Evolutionary conservation across 1,140 invertebrate species (phyloP).

Genomic region (Drosophila pruinosa): DNA sequence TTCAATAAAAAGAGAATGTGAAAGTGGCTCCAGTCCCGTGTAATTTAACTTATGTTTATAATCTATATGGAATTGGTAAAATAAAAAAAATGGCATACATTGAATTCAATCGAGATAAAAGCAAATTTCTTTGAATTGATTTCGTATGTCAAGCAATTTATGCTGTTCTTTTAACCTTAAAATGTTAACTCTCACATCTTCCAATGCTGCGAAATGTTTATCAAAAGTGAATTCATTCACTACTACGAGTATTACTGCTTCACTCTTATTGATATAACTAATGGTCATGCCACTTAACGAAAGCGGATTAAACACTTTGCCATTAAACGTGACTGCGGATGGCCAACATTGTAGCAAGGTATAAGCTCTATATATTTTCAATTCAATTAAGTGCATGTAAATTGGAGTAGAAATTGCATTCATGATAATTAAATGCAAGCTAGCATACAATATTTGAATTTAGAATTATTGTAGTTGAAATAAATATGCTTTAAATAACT

Average conservation of each 20-base stretch:
- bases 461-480: background rate
- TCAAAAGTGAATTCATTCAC: background rate
- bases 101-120: conserved; percentile 1
- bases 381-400: background rate
- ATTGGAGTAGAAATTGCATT: background rate
- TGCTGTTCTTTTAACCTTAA: background rate
- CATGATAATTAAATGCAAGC: background rate
- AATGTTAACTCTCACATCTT: too few relatives aligned
- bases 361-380: background rate
- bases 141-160: background rate
- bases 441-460: background rate
- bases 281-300: conserved; percentile 33
- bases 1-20: conserved; percentile 26
- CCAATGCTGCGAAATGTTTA: too few relatives aligned
- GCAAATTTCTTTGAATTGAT: background rate
- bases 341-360: background rate
- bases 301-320: background rate
- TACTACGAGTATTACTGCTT: too few relatives aligned
- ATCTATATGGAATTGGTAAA: background rate
- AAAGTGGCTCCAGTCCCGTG: background rate
- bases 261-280: conserved; percentile 35
- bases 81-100: background rate
- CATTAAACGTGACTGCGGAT: background rate
- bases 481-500: background rate
- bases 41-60: conserved; percentile 4